Evolutionary conservation across 37 sponge, comb jelly and placozoan genomes (phyloP), one percentile per base, ranked within the genome.

Genomic region (Aplysina aerophoba): DNA sequence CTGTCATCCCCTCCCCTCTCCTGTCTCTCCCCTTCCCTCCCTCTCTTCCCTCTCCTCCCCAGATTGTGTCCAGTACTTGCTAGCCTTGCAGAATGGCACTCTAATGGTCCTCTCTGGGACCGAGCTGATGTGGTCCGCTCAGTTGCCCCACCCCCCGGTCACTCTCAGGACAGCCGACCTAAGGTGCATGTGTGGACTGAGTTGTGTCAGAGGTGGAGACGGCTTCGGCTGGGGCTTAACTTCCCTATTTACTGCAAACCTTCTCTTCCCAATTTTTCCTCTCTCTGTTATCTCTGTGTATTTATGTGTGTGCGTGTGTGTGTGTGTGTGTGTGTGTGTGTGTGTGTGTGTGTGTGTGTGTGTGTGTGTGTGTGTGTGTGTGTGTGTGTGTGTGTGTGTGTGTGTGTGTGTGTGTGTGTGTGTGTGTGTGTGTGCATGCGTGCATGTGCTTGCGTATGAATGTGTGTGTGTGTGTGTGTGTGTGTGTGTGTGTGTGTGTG

Each of bases 121-220:
- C 33, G 33, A 85, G 22, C 86, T 94, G 39, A 22, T 87, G 34
- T 94, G 95, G 95, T 78, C 95, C 6, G 92, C 92, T 37, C 31
- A 78, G 1, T 33, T 89, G 19, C 34, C 80, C 35, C 72, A 89
- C 55, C 28, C 90, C 30, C 90, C 95, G 40, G 84, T 86, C 0
- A 59, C 86, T 17, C 21, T 94, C 31, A 31, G 82, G 0, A 57
- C 71, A 13, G 95, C 65, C 19, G 56, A 53, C 22, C 83, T 94
- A 59, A 30, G 56, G 95, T 94, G 38, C 82, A n/a, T n/a, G 87
- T 78, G 34, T 8, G 3, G 50, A 44, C 50, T 8, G 50, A 44
- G 50, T 8, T 44, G 50, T 44, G 50, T 44, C 8, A 8, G 50
- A 44, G 6, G 50, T 44, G 50, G 50, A 44, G 50, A 11, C 50